Evolutionary conservation across 2,888 invertebrate species (phyloP).

Genomic region (Cryptocephalus moraei): DNA sequence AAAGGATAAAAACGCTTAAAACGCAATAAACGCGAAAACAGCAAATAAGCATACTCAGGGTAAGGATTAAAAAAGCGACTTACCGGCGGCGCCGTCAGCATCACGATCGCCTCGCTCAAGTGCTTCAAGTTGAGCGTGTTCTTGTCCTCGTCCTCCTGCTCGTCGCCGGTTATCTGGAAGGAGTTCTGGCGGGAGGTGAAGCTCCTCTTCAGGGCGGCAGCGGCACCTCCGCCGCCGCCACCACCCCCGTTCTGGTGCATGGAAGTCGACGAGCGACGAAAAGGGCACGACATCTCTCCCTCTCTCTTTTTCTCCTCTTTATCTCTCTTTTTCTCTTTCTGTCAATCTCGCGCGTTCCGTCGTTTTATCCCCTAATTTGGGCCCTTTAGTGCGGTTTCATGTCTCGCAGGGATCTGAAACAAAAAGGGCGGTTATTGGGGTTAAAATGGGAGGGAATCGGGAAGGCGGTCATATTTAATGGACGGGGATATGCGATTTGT

Average conservation of each 20-base stretch:
- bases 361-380: too few species aligned
- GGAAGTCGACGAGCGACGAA: slow-evolving; percentile 46
- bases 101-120: slow-evolving; percentile 68
- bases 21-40: background rate
- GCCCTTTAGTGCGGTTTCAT: too few species aligned
- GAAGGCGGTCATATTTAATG: too few species aligned
- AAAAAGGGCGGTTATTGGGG: too few species aligned
- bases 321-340: too few species aligned
- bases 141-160: slow-evolving; percentile 51
- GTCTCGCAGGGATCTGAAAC: too few species aligned
- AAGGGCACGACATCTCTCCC: slow-evolving; percentile 39
- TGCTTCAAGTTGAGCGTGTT: slow-evolving; percentile 67
- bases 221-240: background rate
- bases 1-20: too few species aligned
- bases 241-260: slow-evolving; percentile 17
- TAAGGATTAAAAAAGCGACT: slow-evolving; percentile 30
- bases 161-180: slow-evolving; percentile 44
- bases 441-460: too few species aligned
- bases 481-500: too few species aligned
- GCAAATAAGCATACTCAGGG: background rate
- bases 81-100: slow-evolving; percentile 75
- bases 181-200: slow-evolving; percentile 52
- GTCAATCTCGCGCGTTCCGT: too few species aligned
- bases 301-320: too few species aligned
- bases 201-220: slow-evolving; percentile 21